Conservation (phyloP, 2,888 invertebrate genomes). For the Yponomeuta plumbellus region DNA sequence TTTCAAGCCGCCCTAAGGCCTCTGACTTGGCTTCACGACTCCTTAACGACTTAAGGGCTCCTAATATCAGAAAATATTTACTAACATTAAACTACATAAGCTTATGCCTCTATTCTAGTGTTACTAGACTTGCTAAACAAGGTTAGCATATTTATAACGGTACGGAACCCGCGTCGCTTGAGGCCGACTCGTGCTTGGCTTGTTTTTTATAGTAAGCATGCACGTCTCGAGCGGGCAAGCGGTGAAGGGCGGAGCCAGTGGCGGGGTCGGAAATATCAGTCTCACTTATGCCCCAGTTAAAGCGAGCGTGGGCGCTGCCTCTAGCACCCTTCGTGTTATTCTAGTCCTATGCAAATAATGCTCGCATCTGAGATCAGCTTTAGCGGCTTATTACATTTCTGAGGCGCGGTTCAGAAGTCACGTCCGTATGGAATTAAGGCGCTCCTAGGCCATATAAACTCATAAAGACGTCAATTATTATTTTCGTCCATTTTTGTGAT, state of each 20-base stretch:
- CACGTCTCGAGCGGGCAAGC: not conserved
- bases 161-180: not conserved
- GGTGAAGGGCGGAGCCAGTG: conserved; percentile 18
- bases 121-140: no score
- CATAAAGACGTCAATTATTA: no score
- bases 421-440: no score
- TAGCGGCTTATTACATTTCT: no score
- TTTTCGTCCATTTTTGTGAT: no score
- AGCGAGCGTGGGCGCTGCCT: not conserved
- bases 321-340: not conserved
- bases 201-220: conserved; percentile 18
- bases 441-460: no score
- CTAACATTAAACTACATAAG: no score
- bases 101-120: no score
- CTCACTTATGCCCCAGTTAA: conserved; percentile 28
- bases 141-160: not conserved
- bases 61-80: no score
- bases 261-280: conserved; percentile 40
- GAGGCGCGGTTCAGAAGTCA: not conserved
- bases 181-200: not conserved
- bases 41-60: no score
- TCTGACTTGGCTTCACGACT: no score
- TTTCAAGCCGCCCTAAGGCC: no score
- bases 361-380: not conserved
- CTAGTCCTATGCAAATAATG: not conserved